Base-by-base conservation (phyloP, 2,113 vertebrate species). In the Crocuta crocuta region DNA sequence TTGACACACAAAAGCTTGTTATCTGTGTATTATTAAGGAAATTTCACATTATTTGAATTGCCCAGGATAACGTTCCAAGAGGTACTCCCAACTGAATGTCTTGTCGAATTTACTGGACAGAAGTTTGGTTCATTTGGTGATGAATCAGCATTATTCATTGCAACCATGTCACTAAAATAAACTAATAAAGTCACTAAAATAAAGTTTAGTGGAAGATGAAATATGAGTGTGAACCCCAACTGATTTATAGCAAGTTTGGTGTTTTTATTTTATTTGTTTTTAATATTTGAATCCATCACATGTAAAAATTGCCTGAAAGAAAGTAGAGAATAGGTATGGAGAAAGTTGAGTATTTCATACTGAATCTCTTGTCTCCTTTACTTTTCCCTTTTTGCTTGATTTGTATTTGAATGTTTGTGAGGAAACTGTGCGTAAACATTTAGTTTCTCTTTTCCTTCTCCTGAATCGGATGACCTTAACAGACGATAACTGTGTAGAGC, bases 331-430 rank as follows among this genome's bases (percentile, higher is more conserved):
- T 16, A 94, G 45, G 31, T 45, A 63, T 33, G 6, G 12, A 13
- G 26, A 6, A 86, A 89, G 81, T 78, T 76, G 11, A 55, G 1
- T 71, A 33, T 86, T 93, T 91, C 65, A 24, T 84, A 11, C 35
- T 43, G 11, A 4, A 43, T 65, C n/a, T 86, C 35, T 83, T 89
- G 86, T 84, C 5, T 74, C 8, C 19, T 35, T 76, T 13, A 33
- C 24, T 74, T 94, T 87, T 76, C 48, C 39, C 45, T 94, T 94
- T 91, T 90, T 35, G 10, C 79, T 93, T 79, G 5, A 53, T 89
- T 90, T 93, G 9, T 66, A 61, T 58, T 87, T 92, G 55, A 95
- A 87, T 90, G 89, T 58, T 71, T 83, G 33, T 78, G 35, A 80
- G n/a, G 33, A 24, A 91, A 83, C 50, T 33, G 23, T 82, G 23